Evolutionary conservation across 2,113 vertebrate species (phyloP).

Genomic region (Neoarius graeffei): DNA sequence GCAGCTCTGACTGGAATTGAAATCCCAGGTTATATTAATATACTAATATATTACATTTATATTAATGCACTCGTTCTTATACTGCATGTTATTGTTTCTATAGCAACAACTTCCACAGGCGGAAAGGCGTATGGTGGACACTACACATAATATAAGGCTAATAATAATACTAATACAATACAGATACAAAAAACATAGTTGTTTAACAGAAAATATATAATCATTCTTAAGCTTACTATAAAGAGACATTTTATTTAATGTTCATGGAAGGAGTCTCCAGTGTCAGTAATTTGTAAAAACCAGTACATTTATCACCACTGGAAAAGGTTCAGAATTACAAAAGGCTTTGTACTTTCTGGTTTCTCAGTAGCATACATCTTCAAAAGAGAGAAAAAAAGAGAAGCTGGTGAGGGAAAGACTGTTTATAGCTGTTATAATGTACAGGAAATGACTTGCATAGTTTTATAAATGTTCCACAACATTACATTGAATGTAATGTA

Average conservation of each 20-base stretch:
- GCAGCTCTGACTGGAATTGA: too few species aligned
- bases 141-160: not conserved
- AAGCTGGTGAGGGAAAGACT: not conserved
- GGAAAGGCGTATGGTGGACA: not conserved
- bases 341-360: not conserved
- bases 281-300: not conserved
- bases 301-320: not conserved
- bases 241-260: not conserved
- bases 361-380: not conserved
- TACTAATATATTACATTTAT: too few species aligned
- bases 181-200: not conserved
- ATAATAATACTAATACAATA: not conserved
- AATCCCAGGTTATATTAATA: too few species aligned
- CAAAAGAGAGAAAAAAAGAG: not conserved
- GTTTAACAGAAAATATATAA: not conserved
- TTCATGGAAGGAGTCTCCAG: not conserved
- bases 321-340: not conserved
- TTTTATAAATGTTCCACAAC: not conserved
- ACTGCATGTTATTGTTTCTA: not conserved
- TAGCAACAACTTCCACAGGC: not conserved
- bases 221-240: not conserved
- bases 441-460: not conserved
- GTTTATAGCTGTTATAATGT: not conserved
- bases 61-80: not conserved
- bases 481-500: not conserved